Percentiles rank a stretch among this genome's conserved stretches.
Evolutionary conservation across 2,888 invertebrate species (phyloP).

Genomic region (Antitype chi): DNA sequence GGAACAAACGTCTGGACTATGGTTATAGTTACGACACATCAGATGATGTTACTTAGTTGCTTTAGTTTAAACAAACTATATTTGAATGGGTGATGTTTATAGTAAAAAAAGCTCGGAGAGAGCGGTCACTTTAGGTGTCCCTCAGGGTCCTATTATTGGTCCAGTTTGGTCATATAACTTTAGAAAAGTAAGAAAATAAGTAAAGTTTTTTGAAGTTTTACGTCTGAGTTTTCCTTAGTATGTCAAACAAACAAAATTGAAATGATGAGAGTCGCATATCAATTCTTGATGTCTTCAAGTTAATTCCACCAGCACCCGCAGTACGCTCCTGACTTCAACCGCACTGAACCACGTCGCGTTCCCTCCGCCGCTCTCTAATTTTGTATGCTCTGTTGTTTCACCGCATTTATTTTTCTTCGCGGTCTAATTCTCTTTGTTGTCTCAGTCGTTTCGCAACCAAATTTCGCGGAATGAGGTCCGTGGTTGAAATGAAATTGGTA

Average conservation of each 20-base stretch:
- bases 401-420: conserved; percentile 89
- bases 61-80: neutral
- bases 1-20: neutral
- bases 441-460: conserved; percentile 89
- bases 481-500: conserved; percentile 88
- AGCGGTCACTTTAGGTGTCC: neutral
- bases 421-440: conserved; percentile 90
- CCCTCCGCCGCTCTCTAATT: conserved; percentile 81
- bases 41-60: neutral
- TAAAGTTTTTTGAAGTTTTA: neutral
- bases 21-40: too few species aligned
- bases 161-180: neutral
- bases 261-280: neutral
- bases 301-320: conserved; percentile 17
- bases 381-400: conserved; percentile 87
- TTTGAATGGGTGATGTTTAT: neutral
- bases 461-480: conserved; percentile 88
- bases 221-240: neutral
- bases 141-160: neutral
- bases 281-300: conserved; percentile 5
- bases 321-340: conserved; percentile 27
- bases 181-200: neutral
- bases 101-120: neutral
- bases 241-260: neutral
- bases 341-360: conserved; percentile 67